phyloP scores from a whole-genome alignment of 2,113 vertebrate species.

The Trochalopteron elliotii region DNA sequence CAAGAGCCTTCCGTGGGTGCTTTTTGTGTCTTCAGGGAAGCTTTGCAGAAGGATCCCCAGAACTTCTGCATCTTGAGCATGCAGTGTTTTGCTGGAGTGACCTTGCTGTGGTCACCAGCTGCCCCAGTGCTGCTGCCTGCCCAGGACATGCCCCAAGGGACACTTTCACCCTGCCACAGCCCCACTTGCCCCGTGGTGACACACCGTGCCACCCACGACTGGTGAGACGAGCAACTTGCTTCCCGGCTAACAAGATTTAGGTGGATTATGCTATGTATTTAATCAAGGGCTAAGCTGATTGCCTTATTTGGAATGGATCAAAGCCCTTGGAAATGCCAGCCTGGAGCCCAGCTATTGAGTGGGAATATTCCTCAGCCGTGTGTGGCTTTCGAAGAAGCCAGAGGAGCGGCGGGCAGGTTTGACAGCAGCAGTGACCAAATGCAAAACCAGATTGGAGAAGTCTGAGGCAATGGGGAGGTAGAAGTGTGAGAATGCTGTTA shows the following conservation, averaged over 20 bases:
- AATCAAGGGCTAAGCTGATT: constrained; percentile 63
- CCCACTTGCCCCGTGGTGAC: not conserved
- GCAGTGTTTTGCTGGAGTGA: not conserved
- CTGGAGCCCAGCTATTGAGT: not conserved
- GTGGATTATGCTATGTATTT: constrained; percentile 60
- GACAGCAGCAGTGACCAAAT: not conserved
- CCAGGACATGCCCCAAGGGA: fast-evolving
- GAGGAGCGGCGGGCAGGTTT: not conserved
- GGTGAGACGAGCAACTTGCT: not conserved
- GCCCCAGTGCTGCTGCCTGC: not conserved
- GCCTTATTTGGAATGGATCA: constrained; percentile 60
- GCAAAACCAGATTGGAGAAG: not conserved
- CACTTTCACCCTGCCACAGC: not conserved
- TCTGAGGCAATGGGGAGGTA: not conserved
- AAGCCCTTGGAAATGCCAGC: constrained; percentile 16
- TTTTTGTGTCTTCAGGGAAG: not conserved
- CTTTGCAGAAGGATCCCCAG: not conserved
- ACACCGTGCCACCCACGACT: not conserved
- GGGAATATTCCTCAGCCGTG: not conserved
- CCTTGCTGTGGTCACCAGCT: not conserved
- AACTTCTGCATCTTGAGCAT: not conserved
- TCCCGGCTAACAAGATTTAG: constrained; percentile 48
- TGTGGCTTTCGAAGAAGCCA: not conserved
- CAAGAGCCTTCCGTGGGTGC: fast-evolving
- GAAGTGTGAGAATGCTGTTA: not conserved